Evolutionary conservation across 2,888 invertebrate species (phyloP), one percentile per base, ranked within the genome.

Genomic region (Andrena praecox): DNA sequence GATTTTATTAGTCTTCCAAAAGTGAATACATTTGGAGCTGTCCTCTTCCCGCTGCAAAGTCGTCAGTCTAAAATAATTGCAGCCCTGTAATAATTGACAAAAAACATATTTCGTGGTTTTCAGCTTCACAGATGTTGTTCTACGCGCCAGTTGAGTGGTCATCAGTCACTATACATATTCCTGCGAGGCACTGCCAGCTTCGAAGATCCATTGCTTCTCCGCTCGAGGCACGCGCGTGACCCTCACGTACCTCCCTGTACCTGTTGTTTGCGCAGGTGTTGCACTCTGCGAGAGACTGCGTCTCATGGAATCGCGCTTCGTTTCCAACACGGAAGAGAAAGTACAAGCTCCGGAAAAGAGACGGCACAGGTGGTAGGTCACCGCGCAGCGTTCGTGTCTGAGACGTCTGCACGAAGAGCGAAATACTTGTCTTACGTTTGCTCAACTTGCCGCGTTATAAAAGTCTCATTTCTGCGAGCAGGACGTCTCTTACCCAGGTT

Each of bases 401-500:
- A 76, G 76, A 59, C 72, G 42, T 27, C 67, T 56, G 68, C 70
- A 71, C 56, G 59, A 64, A 59, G 48, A 66, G 52, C 70, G 64
- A 62, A 78, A 80, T 73, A 71, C 73, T 83, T 82, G 82, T 70
- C 73, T 52, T 33, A 60, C 66, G 56, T 78, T 62, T 62, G 82
- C 78, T 67, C 70, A 74, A 82, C 82, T 78, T 82, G 24, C 50
- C 77, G 70, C 62, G 82, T 83, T 82, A 83, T 78, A 78, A 83
- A 82, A 78, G 73, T 78, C 67, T 82, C 74, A 73, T 74, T 78
- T 77, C 82, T 64, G 33, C 20, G 67, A 56, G 35, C 48, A 12
- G 3, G 12, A 70, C 56, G 62, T 70, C 24, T 42, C 20, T 29
- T 64, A 29, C 27, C 20, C 29, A 35, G 16, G 29, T 42, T 52